Conservation (phyloP, 2,113 vertebrate species). For the Oncorhynchus mykiss region DNA sequence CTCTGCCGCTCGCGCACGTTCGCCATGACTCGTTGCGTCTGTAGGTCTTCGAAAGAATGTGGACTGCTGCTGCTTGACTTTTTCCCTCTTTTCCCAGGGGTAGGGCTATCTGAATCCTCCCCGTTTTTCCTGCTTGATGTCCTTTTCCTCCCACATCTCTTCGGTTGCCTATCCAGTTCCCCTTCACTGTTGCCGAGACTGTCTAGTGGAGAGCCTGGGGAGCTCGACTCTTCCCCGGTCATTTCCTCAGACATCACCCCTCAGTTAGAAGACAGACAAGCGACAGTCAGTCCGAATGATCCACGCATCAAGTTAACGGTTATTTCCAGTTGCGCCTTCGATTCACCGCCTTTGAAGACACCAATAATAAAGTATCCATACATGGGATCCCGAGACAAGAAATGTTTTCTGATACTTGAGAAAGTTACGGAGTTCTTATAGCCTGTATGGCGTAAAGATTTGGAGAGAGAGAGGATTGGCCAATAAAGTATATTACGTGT, state of each 20-base stretch:
- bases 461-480: constrained; percentile 84
- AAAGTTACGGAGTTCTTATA: constrained; percentile 88
- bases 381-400: constrained; percentile 67
- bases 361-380: constrained; percentile 60
- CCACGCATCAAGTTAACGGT: constrained; percentile 63
- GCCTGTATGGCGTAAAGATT: constrained; percentile 84
- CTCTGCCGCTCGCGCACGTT: constrained; percentile 93
- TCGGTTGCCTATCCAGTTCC: constrained; percentile 84
- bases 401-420: constrained; percentile 81
- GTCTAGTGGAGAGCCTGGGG: constrained; percentile 89
- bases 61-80: constrained; percentile 89
- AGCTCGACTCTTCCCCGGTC: constrained; percentile 88
- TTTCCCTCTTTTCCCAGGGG: constrained; percentile 87
- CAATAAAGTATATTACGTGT: constrained; percentile 76
- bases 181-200: constrained; percentile 92
- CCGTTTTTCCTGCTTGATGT: constrained; percentile 86
- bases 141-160: constrained; percentile 85
- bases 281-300: constrained; percentile 36
- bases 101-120: constrained; percentile 91
- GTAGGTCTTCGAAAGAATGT: constrained; percentile 92
- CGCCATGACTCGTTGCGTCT: constrained; percentile 93
- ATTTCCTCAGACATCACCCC: constrained; percentile 82
- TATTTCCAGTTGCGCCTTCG: constrained; percentile 56
- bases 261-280: constrained; percentile 42
- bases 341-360: constrained; percentile 31